Evolutionary conservation across 2,888 invertebrate species (phyloP).

Genomic region (Drosophila limbata): DNA sequence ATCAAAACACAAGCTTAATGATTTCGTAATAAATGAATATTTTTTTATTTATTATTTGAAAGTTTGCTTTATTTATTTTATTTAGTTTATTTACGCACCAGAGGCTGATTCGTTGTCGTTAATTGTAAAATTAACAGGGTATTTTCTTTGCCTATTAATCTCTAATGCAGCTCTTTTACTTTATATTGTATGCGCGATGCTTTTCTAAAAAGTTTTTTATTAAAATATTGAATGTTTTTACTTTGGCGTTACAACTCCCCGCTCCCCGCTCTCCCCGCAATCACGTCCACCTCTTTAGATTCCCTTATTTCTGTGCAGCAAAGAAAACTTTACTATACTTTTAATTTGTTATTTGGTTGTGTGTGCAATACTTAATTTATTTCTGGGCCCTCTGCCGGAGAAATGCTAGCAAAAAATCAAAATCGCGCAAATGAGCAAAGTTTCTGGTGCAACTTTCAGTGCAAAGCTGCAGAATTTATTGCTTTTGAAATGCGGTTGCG

Average conservation of each 20-base stretch:
- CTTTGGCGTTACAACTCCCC: conserved; percentile 23
- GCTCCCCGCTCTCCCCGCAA: background rate
- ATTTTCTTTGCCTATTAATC: background rate
- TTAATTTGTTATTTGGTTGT: conserved; percentile 47
- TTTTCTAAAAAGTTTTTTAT: conserved; percentile 40
- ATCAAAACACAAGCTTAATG: no score
- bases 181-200: conserved; percentile 23
- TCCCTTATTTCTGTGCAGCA: background rate
- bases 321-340: conserved; percentile 50
- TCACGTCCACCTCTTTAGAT: no score
- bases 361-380: conserved; percentile 58
- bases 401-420: conserved; percentile 49
- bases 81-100: no score
- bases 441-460: conserved; percentile 52
- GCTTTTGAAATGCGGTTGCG: conserved; percentile 77
- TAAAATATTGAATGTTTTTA: conserved; percentile 56
- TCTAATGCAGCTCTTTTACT: background rate
- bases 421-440: conserved; percentile 79
- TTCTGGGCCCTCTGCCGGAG: conserved; percentile 24
- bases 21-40: no score
- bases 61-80: no score
- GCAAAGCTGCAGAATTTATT: conserved; percentile 75
- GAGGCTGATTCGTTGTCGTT: no score
- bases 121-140: background rate
- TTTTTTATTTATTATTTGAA: no score